Conservation (phyloP, 2,113 vertebrate genomes). For the Nettapus auritus region DNA sequence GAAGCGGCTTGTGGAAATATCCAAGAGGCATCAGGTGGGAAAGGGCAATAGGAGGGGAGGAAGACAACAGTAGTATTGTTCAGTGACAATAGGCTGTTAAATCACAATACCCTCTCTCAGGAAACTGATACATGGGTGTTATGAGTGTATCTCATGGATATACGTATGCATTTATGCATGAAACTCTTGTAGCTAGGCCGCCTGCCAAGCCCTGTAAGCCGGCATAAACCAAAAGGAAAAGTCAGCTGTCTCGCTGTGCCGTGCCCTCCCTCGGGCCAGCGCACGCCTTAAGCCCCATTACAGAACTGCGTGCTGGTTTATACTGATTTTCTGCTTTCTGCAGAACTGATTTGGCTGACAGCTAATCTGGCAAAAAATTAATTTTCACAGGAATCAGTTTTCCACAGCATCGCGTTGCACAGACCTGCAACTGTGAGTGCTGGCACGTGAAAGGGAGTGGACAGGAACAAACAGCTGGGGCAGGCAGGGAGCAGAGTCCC, state of each 20-base stretch:
- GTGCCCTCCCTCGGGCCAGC: background rate
- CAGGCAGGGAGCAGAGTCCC: conserved; percentile 28
- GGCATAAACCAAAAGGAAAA: conserved; percentile 1
- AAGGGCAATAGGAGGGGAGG: background rate
- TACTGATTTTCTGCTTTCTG: conserved; percentile 48
- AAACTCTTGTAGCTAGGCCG: background rate
- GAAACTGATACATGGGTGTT: background rate
- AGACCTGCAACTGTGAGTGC: background rate
- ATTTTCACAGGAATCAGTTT: background rate
- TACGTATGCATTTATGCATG: background rate
- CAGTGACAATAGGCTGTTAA: background rate
- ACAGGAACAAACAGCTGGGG: conserved; percentile 50
- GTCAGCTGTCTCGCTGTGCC: background rate
- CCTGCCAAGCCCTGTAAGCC: background rate
- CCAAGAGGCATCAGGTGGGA: background rate
- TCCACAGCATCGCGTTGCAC: conserved; percentile 23
- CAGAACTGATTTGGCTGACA: conserved; percentile 52
- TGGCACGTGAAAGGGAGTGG: conserved; percentile 10
- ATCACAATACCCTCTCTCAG: background rate
- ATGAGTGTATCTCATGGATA: background rate
- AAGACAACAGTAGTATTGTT: background rate
- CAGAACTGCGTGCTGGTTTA: background rate
- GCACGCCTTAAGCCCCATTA: background rate
- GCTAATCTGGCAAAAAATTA: conserved; percentile 46
- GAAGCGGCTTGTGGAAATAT: background rate